These are phyloP conservation scores for Steatornis caripensis DNA, from an alignment of 2,113 vertebrate genomes.

Conservation along the genomic window DNA sequence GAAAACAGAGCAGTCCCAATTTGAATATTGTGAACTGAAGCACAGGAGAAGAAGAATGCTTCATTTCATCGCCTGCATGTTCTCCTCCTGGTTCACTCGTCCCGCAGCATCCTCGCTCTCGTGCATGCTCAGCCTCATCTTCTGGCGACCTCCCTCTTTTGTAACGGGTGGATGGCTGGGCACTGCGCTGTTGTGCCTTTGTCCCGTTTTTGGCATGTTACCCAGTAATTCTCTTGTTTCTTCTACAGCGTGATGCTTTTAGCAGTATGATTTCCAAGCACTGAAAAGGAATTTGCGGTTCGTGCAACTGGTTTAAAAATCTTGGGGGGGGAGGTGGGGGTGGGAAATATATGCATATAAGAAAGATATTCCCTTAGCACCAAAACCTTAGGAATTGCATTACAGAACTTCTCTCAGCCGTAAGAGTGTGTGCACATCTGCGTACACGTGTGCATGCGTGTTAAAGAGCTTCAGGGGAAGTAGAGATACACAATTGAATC, in stretches of 20 bases:
- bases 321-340: rapidly evolving
- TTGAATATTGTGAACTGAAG: constrained; percentile 20
- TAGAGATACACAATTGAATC: background rate
- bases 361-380: background rate
- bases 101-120: background rate
- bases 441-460: background rate
- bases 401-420: background rate
- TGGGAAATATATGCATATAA: background rate
- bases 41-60: background rate
- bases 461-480: background rate
- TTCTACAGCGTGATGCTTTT: background rate
- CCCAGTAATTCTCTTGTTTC: background rate
- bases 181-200: background rate
- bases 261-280: background rate
- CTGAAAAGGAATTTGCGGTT: background rate
- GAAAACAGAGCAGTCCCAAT: background rate
- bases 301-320: background rate
- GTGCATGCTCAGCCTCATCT: rapidly evolving
- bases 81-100: background rate
- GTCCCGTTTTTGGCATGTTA: background rate
- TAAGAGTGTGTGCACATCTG: background rate
- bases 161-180: background rate
- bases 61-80: background rate
- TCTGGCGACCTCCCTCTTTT: background rate
- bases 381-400: background rate